phyloP scores from a whole-genome alignment of 2,113 vertebrate genomes.

The Aldabrachelys gigantea region DNA sequence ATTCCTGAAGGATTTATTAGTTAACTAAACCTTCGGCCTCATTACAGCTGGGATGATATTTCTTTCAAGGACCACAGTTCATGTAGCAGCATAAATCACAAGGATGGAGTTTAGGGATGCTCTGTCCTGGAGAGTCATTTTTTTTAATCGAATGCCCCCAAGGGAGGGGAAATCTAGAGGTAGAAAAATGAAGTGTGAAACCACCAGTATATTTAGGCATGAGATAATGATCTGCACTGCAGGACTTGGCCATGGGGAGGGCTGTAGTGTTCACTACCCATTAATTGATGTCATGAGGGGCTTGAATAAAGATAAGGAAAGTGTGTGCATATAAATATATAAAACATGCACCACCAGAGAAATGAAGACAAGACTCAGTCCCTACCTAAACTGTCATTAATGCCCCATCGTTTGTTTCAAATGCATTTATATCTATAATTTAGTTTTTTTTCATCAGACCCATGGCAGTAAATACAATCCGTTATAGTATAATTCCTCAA shows the following conservation, averaged over 20 bases:
- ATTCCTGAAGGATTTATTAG: constrained; percentile 54
- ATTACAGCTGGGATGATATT: constrained; percentile 14
- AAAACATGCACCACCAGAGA: not conserved
- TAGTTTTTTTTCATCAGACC: not conserved
- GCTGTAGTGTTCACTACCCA: not conserved
- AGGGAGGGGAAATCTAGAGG: constrained; percentile 11
- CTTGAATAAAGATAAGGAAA: not conserved
- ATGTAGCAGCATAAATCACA: constrained; percentile 47
- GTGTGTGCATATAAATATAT: not conserved
- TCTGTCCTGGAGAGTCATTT: not conserved
- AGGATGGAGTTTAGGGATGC: not conserved
- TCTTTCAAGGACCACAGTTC: constrained; percentile 3
- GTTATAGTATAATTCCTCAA: no score
- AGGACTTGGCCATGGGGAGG: not conserved
- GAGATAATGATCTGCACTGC: not conserved
- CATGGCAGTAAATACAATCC: not conserved
- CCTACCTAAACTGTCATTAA: not conserved
- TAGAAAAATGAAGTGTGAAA: constrained; percentile 15
- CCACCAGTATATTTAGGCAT: constrained; percentile 8
- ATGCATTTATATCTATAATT: not conserved
- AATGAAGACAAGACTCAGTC: not conserved
- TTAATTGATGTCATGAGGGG: not conserved
- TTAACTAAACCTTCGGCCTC: constrained; percentile 33
- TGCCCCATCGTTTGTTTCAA: not conserved
- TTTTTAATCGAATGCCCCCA: not conserved